Evolutionary conservation across 2,113 vertebrate genomes (phyloP), one percentile per base, ranked within the genome.

Genomic region (Trochalopteron elliotii): DNA sequence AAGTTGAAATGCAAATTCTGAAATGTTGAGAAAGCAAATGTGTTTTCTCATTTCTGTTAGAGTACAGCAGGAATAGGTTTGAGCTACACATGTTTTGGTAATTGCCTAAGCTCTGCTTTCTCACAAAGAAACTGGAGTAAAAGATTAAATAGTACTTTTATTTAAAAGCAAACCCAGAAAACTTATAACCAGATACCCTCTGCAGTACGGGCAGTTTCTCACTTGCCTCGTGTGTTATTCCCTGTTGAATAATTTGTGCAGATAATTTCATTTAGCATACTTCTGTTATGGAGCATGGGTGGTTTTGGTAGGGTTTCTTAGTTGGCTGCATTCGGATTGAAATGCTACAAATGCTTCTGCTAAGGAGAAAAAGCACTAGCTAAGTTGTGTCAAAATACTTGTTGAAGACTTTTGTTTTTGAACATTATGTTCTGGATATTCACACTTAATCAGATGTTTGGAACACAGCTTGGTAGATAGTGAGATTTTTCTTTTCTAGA

Each of bases 361-460:
- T 82, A 40, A 68, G 30, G 55, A 59, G 49, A 56, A 55, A 78
- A 90, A 69, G 1, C 6, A 1, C 5, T 37, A 39, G 24, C 27
- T 68, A 83, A 83, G 52, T 80, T 15, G 6, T 60, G 68, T 14
- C 5, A 87, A 83, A 92, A 55, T 27, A 65, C 42, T 82, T 83
- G 12, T 74, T 77, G 78, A 84, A 84, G 45, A 31, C 17, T 52
- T 3, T 57, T 61, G 15, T 23, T 82, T 70, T 87, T 72, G 79
- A 75, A 80, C 75, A 0, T 77, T 90, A 8, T 85, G 79, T 92
- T 93, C 79, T 5, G 25, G n/a, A 74, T 88, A 37, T 27, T 94
- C 65, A 68, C 56, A 55, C 65, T 89, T 96, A 89, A 93, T 93
- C 74, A 91, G 56, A 89, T 84, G 52, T 72, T 72, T 76, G 57